Base-by-base conservation (phyloP, 2,113 vertebrate genomes). In the Poeciliopsis turrubarensis region DNA sequence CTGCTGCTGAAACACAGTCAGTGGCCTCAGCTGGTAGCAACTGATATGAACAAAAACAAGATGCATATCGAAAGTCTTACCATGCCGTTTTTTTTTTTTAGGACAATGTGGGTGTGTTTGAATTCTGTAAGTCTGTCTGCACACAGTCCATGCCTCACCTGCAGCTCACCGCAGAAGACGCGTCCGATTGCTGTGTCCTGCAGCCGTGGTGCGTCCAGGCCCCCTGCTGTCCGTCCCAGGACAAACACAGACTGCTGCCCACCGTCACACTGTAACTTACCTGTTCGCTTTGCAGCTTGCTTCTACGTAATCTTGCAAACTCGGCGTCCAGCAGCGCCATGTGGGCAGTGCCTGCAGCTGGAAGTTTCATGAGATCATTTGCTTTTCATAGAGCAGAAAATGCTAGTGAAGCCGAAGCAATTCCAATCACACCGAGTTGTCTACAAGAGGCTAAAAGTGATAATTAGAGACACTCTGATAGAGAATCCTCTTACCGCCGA, bases 321-420 rank as follows among this genome's bases (percentile, higher is more conserved):
- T 95, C 82, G 30, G 95, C 95, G 27, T 93, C 91, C 2, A 96
- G 70, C 29, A 96, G 78, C 1, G 95, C 93, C 61, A 97, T 57
- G 76, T 95, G 94, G 9, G 82, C 93, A 7, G 80, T 60, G 0
- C 82, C 89, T 75, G 83, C 69, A 76, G 75, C 94, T 91, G 31
- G 17, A 88, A 57, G 37, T n/a, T 8, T 37, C 4, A 2, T 1
- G n/a, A 68, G 29, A 30, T 12, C 62, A 4, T 44, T 26, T 15
- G 29, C 26, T 32, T 34, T 72, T 63, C 61, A 31, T 17, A 10
- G 15, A 15, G 13, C 15, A 30, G 60, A 30, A 29, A 62, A 19
- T 9, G 15, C 4, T 6, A 31, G 15, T 31, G 30, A 19, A 26
- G 17, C 19, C 4, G 27, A 34, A 68, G 25, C 57, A 68, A n/a